Evolutionary conservation across 2,888 invertebrate species (phyloP).

Genomic region (Eugnorisma glareosa): DNA sequence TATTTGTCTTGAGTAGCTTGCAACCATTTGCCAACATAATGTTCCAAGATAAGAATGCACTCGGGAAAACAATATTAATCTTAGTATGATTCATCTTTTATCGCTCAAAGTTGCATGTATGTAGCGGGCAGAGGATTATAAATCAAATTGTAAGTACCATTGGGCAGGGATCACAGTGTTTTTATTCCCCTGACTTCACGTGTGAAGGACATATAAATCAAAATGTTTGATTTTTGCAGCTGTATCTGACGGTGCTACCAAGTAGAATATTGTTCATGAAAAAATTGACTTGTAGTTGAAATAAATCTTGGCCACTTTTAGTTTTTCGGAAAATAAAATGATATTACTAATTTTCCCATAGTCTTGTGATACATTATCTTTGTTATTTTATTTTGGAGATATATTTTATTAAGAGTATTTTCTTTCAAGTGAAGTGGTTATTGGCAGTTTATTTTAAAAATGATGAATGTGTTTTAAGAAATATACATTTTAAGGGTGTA

Average conservation of each 20-base stretch:
- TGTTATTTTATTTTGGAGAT: not conserved
- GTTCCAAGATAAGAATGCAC: constrained; percentile 79
- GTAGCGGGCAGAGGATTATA: constrained; percentile 76
- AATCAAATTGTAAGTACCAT: constrained; percentile 78
- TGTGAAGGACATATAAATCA: constrained; percentile 58
- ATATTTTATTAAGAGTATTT: not conserved
- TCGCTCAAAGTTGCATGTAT: constrained; percentile 83
- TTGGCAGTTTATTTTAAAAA: not conserved
- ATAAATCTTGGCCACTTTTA: not conserved
- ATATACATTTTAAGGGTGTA: not conserved
- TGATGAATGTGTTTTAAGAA: not conserved
- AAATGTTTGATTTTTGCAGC: constrained; percentile 50
- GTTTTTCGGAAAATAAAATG: not conserved
- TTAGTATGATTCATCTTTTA: constrained; percentile 85
- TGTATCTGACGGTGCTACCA: constrained; percentile 13
- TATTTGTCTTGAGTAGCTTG: constrained; percentile 75
- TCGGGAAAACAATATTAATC: constrained; percentile 84
- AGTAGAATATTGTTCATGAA: constrained; percentile 1
- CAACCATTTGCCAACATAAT: constrained; percentile 85
- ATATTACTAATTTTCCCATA: not conserved
- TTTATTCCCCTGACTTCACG: constrained; percentile 50
- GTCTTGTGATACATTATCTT: not conserved
- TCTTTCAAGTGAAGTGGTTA: not conserved
- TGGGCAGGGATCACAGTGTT: constrained; percentile 69
- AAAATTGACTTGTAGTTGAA: not conserved